Evolutionary conservation across 2,113 vertebrate genomes (phyloP).

Genomic region (Halichoerus grypus): DNA sequence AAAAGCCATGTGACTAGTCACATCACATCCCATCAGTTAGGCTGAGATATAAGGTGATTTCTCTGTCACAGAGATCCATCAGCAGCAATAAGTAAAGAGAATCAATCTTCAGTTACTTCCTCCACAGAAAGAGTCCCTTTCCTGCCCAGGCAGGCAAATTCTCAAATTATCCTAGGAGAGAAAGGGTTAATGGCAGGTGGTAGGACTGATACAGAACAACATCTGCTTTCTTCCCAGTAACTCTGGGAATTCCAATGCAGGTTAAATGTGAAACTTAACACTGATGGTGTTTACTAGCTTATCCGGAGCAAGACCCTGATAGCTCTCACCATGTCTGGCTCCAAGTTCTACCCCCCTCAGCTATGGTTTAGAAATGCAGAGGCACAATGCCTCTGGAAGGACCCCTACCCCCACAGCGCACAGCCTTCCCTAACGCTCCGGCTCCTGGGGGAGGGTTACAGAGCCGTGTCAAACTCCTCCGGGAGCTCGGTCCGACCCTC

Average conservation of each 20-base stretch:
- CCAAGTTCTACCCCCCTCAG: constrained; percentile 50
- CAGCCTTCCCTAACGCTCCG: constrained; percentile 16
- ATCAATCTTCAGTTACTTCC: constrained; percentile 73
- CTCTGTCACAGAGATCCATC: constrained; percentile 80
- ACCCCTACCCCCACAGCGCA: constrained; percentile 37
- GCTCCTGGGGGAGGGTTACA: constrained; percentile 84
- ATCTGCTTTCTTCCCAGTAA: constrained; percentile 68
- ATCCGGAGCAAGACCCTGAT: constrained; percentile 59
- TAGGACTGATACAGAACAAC: constrained; percentile 59
- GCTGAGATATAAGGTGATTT: constrained; percentile 76
- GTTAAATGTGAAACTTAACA: constrained; percentile 73
- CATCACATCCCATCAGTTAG: constrained; percentile 55
- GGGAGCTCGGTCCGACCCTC: constrained; percentile 77
- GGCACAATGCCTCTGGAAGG: constrained; percentile 54
- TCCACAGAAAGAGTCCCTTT: constrained; percentile 72
- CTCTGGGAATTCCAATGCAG: constrained; percentile 62
- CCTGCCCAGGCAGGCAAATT: constrained; percentile 83
- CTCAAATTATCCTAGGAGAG: constrained; percentile 79
- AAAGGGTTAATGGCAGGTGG: constrained; percentile 82
- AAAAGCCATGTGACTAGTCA: constrained; percentile 82
- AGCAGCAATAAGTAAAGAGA: constrained; percentile 79
- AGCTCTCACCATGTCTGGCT: constrained; percentile 68
- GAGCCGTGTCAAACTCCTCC: constrained; percentile 97
- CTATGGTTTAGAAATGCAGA: constrained; percentile 74
- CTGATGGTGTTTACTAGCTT: constrained; percentile 72